phyloP scores from a whole-genome alignment of 2,888 invertebrate genomes.

The Andrena haemorrhoa region DNA sequence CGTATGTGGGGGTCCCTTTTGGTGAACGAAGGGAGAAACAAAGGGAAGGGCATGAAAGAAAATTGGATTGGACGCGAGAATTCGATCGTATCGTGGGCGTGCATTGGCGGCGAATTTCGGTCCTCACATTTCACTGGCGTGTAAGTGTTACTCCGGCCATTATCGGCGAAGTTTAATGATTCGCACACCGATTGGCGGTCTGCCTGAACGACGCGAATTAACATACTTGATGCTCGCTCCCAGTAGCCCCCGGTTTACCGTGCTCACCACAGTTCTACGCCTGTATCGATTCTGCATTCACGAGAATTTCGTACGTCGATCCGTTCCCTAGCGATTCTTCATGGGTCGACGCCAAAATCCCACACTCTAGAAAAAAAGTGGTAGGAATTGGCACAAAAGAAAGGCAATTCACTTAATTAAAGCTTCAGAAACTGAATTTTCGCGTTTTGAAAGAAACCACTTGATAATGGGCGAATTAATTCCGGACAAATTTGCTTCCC shows the following conservation, averaged over 20 bases:
- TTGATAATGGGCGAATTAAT: too few relatives aligned
- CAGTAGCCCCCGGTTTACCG: slow-evolving; percentile 52
- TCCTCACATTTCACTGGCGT: slow-evolving; percentile 28
- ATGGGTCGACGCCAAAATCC: background rate
- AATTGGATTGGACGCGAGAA: background rate
- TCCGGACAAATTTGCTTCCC: too few relatives aligned
- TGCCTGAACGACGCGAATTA: slow-evolving; percentile 60
- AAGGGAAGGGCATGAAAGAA: background rate
- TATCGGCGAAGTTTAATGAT: slow-evolving; percentile 58
- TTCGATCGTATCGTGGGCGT: background rate
- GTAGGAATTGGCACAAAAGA: background rate
- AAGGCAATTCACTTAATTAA: background rate
- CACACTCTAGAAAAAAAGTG: background rate
- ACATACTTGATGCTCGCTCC: slow-evolving; percentile 54
- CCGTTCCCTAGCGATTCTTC: background rate
- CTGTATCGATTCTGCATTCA: slow-evolving; percentile 36
- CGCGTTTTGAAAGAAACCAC: too few relatives aligned
- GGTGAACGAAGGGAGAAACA: background rate
- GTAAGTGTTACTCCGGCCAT: slow-evolving; percentile 41
- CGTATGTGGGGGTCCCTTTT: background rate
- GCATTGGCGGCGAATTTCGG: background rate
- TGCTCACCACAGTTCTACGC: slow-evolving; percentile 42
- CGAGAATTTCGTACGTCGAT: slow-evolving; percentile 21
- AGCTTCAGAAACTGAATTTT: too few relatives aligned
- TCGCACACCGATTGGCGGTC: slow-evolving; percentile 56